Base-by-base conservation (phyloP, 2,113 vertebrate genomes). In the Aldabrachelys gigantea region DNA sequence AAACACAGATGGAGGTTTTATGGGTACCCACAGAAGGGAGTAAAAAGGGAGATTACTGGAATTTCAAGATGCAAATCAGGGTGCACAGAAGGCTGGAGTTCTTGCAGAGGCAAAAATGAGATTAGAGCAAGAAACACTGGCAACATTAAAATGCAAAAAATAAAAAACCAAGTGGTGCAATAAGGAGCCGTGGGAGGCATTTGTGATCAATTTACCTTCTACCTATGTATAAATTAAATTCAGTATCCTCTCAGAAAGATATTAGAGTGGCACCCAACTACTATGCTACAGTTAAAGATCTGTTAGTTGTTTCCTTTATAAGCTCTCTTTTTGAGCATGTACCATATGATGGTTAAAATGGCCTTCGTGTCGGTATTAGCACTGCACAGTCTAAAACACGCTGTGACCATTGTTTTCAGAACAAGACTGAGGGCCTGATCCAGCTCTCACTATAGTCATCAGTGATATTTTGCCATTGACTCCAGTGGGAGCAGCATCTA, bases 1-100 rank as follows among this genome's bases (percentile, higher is more conserved):
- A 97, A 97, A 95, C 83, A 91, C 94, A 97, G 96, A 97, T 97
- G 93, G 95, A 95, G 81, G 47, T 93, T 97, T 98, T 98, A 97
- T 98, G 97, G 95, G 91, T 97, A 97, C 87, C 87, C 82, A 97
- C 93, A 87, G 93, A 98, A 95, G 85, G 17, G 96, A 95, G 54
- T 41, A 85, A 85, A 93, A 91, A 96, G 96, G 89, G 41, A 87
- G 81, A 97, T 92, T 97, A 94, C 62, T 85, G 76, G 62, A 92
- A 95, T 92, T 96, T 97, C 79, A 86, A 94, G 84, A 92, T 95
- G 89, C 82, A 89, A 89, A 22, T 47, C 49, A 94, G 56, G 69
- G 4, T 65, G 31, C 80, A 82, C 80, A 85, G 88, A 94, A 94
- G 69, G 27, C 90, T n/a, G 57, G 87, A 59, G 25, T 52, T 91